Percentiles rank a stretch among this genome's conserved stretches.
These are phyloP conservation scores for Microcaecilia unicolor DNA, from an alignment of 2,797 vertebrate species.

Conservation along the genomic window DNA sequence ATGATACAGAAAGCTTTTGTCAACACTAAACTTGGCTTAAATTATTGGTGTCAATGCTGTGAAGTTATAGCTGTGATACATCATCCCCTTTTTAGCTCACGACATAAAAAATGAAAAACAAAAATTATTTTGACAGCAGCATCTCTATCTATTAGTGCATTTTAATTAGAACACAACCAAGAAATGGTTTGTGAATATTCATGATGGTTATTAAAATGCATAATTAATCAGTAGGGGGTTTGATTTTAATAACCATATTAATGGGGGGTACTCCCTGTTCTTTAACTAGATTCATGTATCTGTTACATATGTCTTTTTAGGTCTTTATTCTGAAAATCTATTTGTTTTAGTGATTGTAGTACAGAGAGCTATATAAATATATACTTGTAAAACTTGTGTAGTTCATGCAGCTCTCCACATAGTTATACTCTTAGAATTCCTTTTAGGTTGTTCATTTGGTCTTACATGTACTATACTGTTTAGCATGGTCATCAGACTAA, in stretches of 20 bases:
- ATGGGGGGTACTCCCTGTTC: slow-evolving; percentile 20
- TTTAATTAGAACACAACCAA: slow-evolving; percentile 50
- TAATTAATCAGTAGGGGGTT: slow-evolving; percentile 36
- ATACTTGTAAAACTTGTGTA: too few species aligned
- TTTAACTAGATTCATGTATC: too few species aligned
- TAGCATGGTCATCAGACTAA: too few species aligned
- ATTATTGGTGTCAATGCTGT: not conserved
- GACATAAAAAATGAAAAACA: not conserved
- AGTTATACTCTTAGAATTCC: too few species aligned
- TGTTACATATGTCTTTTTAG: not conserved
- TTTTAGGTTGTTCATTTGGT: too few species aligned
- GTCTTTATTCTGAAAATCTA: not conserved
- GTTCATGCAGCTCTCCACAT: too few species aligned
- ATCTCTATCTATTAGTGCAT: slow-evolving; percentile 40
- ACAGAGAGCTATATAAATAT: too few species aligned
- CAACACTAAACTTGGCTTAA: not conserved
- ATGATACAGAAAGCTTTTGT: not conserved
- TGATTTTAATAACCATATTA: slow-evolving; percentile 43
- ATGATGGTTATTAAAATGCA: slow-evolving; percentile 51
- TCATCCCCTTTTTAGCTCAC: not conserved
- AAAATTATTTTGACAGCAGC: slow-evolving; percentile 4
- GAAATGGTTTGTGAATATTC: slow-evolving; percentile 52
- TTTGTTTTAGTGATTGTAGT: not conserved
- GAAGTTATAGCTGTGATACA: not conserved
- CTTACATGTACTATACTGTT: too few species aligned